Percentiles rank a stretch among this genome's conserved stretches.
Conservation (phyloP, 1,140 invertebrate genomes). For the Planococcus citri region DNA sequence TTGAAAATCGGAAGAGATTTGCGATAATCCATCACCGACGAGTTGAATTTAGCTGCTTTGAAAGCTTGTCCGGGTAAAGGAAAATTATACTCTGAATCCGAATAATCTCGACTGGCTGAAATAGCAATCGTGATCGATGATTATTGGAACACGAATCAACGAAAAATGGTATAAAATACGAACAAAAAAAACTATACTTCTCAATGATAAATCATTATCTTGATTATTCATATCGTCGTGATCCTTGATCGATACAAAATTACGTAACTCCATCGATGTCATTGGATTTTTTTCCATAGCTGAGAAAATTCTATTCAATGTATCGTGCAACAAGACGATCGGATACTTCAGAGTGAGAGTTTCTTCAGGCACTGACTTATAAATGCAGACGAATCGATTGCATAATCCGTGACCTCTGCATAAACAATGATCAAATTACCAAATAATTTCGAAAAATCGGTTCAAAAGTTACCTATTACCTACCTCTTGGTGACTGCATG, state of each 20-base stretch:
- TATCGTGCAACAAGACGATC: not conserved
- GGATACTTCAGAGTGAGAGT: not conserved
- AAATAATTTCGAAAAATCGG: too few relatives aligned
- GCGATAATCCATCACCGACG: not conserved
- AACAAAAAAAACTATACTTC: not conserved
- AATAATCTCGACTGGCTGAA: not conserved
- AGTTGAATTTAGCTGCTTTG: not conserved
- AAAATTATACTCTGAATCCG: constrained; percentile 8
- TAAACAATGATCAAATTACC: too few relatives aligned
- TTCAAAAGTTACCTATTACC: too few relatives aligned
- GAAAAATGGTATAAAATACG: not conserved
- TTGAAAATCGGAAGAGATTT: constrained; percentile 5
- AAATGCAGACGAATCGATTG: not conserved
- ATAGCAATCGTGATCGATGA: too few relatives aligned
- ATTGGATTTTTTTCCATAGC: not conserved
- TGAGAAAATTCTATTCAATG: not conserved
- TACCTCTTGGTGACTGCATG: not conserved
- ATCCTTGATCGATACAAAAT: not conserved
- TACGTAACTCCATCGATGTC: not conserved
- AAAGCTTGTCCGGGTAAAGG: not conserved
- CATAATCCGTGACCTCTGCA: not conserved
- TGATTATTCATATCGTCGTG: not conserved
- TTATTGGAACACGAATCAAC: too few relatives aligned
- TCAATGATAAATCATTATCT: not conserved
- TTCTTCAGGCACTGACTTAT: not conserved